These are phyloP conservation scores for Coregonus sp. DNA, from an alignment of 2,797 vertebrate species.

Conservation along the genomic window DNA sequence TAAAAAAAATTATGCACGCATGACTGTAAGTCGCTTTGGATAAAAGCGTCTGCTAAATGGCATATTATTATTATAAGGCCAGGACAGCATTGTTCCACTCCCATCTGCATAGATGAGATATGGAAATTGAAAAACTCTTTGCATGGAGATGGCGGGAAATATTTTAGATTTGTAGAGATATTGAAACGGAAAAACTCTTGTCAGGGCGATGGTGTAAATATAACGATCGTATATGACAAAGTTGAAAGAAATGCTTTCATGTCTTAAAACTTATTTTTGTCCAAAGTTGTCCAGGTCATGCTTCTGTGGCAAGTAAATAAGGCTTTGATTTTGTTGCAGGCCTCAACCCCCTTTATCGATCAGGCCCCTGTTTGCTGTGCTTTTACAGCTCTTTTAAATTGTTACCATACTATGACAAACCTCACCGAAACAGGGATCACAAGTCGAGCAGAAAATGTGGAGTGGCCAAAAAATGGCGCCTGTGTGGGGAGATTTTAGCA, in stretches of 20 bases:
- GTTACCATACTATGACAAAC: constrained; percentile 52
- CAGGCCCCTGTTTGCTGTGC: constrained; percentile 1
- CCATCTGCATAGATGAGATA: too few relatives aligned
- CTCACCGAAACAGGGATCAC: constrained; percentile 14
- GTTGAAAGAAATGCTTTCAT: not conserved
- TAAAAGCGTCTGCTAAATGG: too few relatives aligned
- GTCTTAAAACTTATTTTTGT: not conserved
- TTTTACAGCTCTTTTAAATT: constrained; percentile 53
- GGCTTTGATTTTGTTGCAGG: constrained; percentile 42
- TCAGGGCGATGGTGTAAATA: too few relatives aligned
- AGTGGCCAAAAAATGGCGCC: not conserved
- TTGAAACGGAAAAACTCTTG: too few relatives aligned
- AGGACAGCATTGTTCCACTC: too few relatives aligned
- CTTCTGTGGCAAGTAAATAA: constrained; percentile 33
- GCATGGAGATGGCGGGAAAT: too few relatives aligned
- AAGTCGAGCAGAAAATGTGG: constrained; percentile 13
- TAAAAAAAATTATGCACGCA: too few relatives aligned
- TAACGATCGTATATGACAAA: not conserved
- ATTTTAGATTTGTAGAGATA: too few relatives aligned
- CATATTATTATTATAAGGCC: too few relatives aligned
- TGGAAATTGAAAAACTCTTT: too few relatives aligned
- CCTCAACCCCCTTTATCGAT: constrained; percentile 51
- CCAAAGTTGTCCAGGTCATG: not conserved
- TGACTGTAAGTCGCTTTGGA: too few relatives aligned
- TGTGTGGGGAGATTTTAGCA: constrained; percentile 9